Evolutionary conservation across 2,888 invertebrate species (phyloP).

Genomic region (Ecdyonurus torrentis): DNA sequence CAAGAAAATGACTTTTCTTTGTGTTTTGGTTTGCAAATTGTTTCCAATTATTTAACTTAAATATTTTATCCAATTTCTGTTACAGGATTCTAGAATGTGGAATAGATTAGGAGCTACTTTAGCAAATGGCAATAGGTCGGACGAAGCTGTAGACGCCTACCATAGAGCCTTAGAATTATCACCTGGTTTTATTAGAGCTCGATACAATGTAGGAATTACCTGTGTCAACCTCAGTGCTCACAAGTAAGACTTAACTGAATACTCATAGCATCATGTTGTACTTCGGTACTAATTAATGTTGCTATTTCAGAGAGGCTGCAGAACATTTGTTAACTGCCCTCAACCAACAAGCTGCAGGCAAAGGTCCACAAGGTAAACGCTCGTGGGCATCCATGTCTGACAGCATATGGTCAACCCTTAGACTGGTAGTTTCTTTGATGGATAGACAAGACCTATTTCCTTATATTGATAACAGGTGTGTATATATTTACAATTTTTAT

Average conservation of each 20-base stretch:
- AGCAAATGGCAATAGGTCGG: constrained; percentile 87
- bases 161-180: constrained; percentile 75
- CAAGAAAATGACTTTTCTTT: too few relatives aligned
- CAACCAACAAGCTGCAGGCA: constrained; percentile 74
- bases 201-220: constrained; percentile 95
- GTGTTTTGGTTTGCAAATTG: too few relatives aligned
- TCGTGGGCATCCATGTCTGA: constrained; percentile 50
- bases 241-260: constrained; percentile 27
- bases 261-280: not conserved
- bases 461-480: constrained; percentile 34
- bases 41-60: constrained; percentile 2
- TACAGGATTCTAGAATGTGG: constrained; percentile 84
- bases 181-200: constrained; percentile 90
- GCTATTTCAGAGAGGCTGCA: constrained; percentile 78
- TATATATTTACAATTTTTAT: constrained; percentile 3
- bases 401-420: constrained; percentile 84
- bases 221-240: constrained; percentile 92
- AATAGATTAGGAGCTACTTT: constrained; percentile 93
- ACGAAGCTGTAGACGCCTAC: constrained; percentile 94
- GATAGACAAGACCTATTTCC: constrained; percentile 35
- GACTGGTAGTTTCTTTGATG: constrained; percentile 72
- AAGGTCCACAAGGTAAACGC: constrained; percentile 29
- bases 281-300: not conserved
- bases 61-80: too few relatives aligned
- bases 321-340: constrained; percentile 89